Evolutionary conservation across 2,113 vertebrate genomes (phyloP), one percentile per base, ranked within the genome.

Genomic region (Protomyctophum bolini): DNA sequence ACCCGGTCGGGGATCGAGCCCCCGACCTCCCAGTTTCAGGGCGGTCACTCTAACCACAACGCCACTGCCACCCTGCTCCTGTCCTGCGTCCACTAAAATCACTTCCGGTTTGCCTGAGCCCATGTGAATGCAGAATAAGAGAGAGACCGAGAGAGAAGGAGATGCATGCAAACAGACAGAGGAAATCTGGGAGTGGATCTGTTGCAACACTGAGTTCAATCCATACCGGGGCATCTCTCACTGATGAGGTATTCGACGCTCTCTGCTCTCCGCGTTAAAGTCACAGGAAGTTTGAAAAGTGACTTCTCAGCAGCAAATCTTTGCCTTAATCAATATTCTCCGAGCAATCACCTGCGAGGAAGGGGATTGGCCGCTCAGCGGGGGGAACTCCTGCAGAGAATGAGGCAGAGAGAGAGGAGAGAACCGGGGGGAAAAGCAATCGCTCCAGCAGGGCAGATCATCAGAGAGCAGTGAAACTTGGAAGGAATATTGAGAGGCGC

Each of bases 271-370:
- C 80, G 86, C 85, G 79, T 87, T 87, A 84, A 83, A 87, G 85
- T 85, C 83, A 64, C 72, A 72, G 79, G 78, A 87, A 89, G 89
- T 90, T 91, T 82, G 58, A 86, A 83, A 87, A 91, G 87, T 81
- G 81, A 89, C 87, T 87, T 88, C 84, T 86, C 82, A 86, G 88
- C 78, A 87, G 76, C 80, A 80, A 85, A 88, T 84, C 82, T 79
- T 80, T 76, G 63, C 83, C 74, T 87, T 86, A 86, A 92, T 93
- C 91, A 93, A 93, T 93, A 93, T 93, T 92, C 91, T 81, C 77
- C 65, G 76, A 83, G 91, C 91, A 92, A 92, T 93, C 92, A 91
- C 87, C 90, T 89, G 83, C 68, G 49, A 63, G 86, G 86, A 87
- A 88, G 78, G 79, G 82, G 90, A 89, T 89, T 82, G 90, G 80